Percentiles rank a stretch among this genome's conserved stretches.
These are phyloP conservation scores for Scomber japonicus DNA, from an alignment of 2,113 vertebrate species.

Conservation along the genomic window DNA sequence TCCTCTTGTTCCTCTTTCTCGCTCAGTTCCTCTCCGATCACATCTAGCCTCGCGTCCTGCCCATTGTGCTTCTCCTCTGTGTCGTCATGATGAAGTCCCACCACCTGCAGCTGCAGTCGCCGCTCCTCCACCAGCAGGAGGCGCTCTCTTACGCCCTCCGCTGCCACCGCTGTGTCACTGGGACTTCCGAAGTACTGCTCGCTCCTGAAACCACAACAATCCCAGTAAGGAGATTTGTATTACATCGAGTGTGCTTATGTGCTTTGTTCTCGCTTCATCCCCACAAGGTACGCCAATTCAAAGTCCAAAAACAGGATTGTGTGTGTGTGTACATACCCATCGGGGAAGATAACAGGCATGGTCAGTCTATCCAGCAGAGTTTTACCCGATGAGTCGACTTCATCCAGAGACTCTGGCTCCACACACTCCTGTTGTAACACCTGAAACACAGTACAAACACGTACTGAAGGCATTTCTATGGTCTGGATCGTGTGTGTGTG, in stretches of 20 bases:
- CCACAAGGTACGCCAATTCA: too few species aligned
- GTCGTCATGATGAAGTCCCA: conserved; percentile 27
- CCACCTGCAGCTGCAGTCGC: conserved; percentile 84
- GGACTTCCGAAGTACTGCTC: conserved; percentile 97
- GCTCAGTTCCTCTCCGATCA: conserved; percentile 80
- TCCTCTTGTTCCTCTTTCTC: conserved; percentile 83
- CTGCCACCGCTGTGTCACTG: conserved; percentile 92
- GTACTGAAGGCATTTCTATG: background rate
- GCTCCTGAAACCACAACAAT: conserved; percentile 80
- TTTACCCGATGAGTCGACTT: conserved; percentile 93
- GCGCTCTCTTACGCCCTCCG: conserved; percentile 94
- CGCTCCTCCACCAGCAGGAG: conserved; percentile 94
- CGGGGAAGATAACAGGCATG: conserved; percentile 95
- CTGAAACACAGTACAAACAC: conserved; percentile 73
- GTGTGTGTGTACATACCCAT: conserved; percentile 87
- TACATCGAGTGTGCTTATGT: too few species aligned
- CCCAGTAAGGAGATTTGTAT: background rate
- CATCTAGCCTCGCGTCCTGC: conserved; percentile 82
- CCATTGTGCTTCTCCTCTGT: conserved; percentile 54
- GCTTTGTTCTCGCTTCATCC: too few species aligned
- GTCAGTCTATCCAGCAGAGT: conserved; percentile 94
- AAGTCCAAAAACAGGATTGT: background rate
- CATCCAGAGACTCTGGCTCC: conserved; percentile 91
- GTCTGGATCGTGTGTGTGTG: too few species aligned
- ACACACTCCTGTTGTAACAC: conserved; percentile 91